Conservation (phyloP, 2,113 vertebrate species). For the Axis porcinus region DNA sequence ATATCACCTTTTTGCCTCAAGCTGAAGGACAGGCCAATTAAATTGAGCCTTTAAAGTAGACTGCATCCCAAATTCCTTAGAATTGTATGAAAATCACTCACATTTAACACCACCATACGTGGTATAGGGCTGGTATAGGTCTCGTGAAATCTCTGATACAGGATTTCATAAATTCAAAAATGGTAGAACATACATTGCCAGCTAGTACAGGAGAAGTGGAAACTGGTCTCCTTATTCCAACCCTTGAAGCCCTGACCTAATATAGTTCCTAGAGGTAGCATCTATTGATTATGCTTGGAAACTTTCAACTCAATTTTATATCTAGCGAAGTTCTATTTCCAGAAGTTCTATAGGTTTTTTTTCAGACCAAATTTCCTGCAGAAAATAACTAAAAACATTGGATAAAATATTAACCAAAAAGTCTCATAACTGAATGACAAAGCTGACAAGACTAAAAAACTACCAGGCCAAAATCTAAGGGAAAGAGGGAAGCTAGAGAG, state of each 20-base stretch:
- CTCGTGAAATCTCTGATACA: neutral
- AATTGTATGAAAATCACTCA: slow-evolving; percentile 12
- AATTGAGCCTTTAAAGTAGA: slow-evolving; percentile 43
- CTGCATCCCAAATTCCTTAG: slow-evolving; percentile 11
- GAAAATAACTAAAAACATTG: neutral
- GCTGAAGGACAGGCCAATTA: slow-evolving; percentile 30
- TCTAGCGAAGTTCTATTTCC: neutral
- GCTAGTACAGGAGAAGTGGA: neutral
- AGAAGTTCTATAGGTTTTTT: neutral
- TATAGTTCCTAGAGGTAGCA: neutral
- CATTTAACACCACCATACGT: neutral
- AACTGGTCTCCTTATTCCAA: neutral
- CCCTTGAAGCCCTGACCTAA: neutral
- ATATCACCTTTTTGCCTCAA: neutral
- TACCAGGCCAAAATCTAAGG: neutral
- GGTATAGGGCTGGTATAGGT: neutral
- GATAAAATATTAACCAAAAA: neutral
- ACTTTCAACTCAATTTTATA: neutral
- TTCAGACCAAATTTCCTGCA: neutral
- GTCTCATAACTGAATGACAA: neutral
- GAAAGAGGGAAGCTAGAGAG: neutral
- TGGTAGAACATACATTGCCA: neutral
- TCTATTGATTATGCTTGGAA: neutral
- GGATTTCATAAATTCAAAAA: slow-evolving; percentile 14
- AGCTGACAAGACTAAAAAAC: neutral